Base-by-base conservation (phyloP, 2,888 invertebrate genomes). In the Synanthedon formicaeformis region DNA sequence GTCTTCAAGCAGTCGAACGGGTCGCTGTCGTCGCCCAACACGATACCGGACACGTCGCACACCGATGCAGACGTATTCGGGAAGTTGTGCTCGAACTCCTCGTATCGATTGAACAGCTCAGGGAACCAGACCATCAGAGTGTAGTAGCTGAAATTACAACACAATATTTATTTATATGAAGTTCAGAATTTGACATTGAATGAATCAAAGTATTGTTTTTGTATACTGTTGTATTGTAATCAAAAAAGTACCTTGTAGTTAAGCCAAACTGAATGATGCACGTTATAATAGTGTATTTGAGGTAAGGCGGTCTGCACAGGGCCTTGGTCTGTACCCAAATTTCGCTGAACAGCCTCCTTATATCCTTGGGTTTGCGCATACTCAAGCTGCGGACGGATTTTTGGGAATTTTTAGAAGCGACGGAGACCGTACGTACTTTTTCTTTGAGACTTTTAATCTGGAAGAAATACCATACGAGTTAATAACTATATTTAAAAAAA, bases 111-210 rank as follows among this genome's bases (percentile, higher is more conserved):
- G 82, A 96, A 96, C 64, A 96, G 80, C 76, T 96, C 96, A 12
- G 96, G 96, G 81, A 96, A 96, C 96, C 96, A 96, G 74, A 96
- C 91, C 94, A 95, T 96, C 49, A 96, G 82, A 6, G 96, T 96
- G 76, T 96, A 96, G 81, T 96, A 96, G 70, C 96, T 96, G 83
- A 12, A 81, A 79, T 23, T 14, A 45, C 14, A 13, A 4, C 4
- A 14, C 2, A 2, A 49, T 14, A 49, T 14, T 14, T n/a, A n/a
- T n/a, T n/a, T n/a, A n/a, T n/a, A n/a, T n/a, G n/a, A n/a, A n/a
- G n/a, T n/a, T n/a, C n/a, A n/a, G n/a, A n/a, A n/a, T n/a, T n/a
- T n/a, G n/a, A 16, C 16, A 16, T 16, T 16, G 16, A 16, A 16
- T 16, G 16, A 16, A n/a, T n/a, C n/a, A n/a, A n/a, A 16, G 16